phyloP scores from a whole-genome alignment of 2,113 vertebrate genomes.

The Crocuta crocuta region DNA sequence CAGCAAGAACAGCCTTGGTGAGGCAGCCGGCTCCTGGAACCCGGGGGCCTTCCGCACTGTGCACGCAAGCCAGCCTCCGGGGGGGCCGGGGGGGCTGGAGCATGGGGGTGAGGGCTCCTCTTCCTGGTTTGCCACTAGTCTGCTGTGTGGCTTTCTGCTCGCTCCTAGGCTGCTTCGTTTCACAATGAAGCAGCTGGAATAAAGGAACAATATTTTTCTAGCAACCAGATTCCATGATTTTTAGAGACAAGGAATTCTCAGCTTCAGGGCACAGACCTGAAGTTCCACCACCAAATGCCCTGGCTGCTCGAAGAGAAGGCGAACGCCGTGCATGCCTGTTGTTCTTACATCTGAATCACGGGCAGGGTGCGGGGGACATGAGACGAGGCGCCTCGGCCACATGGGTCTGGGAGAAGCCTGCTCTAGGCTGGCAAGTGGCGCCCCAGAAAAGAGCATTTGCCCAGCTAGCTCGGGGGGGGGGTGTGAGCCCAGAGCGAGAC shows the following conservation, averaged over 20 bases:
- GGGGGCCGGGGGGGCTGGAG: accelerated
- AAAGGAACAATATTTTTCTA: neutral
- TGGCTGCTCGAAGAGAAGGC: neutral
- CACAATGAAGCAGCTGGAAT: neutral
- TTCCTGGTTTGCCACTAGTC: accelerated
- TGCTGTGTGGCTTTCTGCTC: neutral
- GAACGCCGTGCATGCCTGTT: accelerated
- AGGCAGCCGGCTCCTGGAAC: neutral
- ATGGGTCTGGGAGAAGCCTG: neutral
- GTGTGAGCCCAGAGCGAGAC: accelerated
- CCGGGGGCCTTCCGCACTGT: accelerated
- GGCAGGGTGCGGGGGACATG: accelerated
- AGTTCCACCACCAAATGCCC: neutral
- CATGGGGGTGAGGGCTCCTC: accelerated
- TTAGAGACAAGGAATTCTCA: neutral
- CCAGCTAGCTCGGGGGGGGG: accelerated
- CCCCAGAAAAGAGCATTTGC: neutral
- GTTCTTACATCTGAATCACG: neutral
- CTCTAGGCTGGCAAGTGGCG: accelerated
- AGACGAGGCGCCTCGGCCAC: neutral
- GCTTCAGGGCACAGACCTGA: neutral
- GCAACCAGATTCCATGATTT: neutral
- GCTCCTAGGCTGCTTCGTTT: neutral
- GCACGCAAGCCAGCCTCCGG: accelerated
- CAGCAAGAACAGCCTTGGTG: neutral